Conservation (phyloP, 2,113 vertebrate species). For the Coturnix japonica region DNA sequence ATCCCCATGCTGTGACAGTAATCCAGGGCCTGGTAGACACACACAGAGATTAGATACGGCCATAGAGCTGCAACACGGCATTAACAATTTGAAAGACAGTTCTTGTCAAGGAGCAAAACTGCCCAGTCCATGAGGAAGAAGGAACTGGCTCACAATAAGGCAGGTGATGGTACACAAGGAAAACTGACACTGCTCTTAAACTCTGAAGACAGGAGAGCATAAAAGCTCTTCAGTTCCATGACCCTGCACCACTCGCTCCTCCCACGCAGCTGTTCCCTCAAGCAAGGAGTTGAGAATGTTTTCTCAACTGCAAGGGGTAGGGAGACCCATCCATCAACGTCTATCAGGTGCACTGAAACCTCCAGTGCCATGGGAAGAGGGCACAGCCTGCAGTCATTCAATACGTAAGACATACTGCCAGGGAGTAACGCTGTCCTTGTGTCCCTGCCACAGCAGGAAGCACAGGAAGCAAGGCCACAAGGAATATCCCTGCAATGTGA, state of each 20-base stretch:
- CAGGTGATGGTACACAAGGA: accelerated
- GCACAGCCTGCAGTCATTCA: constrained; percentile 17
- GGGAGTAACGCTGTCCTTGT: background rate
- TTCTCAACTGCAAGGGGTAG: background rate
- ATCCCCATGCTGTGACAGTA: constrained; percentile 99
- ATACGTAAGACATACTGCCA: constrained; percentile 13
- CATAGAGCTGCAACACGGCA: background rate
- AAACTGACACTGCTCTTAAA: background rate
- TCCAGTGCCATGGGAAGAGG: background rate
- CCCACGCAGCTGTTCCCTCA: background rate
- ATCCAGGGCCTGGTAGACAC: constrained; percentile 91
- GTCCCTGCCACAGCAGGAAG: background rate
- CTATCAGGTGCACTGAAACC: constrained; percentile 2
- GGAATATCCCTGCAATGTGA: background rate
- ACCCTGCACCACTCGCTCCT: background rate
- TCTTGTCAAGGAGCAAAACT: background rate
- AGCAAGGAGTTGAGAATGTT: background rate
- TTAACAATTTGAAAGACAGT: background rate
- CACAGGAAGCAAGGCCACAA: background rate
- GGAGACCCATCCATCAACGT: constrained; percentile 41
- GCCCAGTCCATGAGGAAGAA: accelerated
- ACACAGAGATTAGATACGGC: constrained; percentile 26
- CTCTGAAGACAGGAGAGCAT: background rate
- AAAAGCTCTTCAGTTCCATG: background rate
- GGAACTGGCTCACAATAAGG: background rate